Evolutionary conservation across 1,140 invertebrate genomes (phyloP).

Genomic region (Lucilia cuprina): DNA sequence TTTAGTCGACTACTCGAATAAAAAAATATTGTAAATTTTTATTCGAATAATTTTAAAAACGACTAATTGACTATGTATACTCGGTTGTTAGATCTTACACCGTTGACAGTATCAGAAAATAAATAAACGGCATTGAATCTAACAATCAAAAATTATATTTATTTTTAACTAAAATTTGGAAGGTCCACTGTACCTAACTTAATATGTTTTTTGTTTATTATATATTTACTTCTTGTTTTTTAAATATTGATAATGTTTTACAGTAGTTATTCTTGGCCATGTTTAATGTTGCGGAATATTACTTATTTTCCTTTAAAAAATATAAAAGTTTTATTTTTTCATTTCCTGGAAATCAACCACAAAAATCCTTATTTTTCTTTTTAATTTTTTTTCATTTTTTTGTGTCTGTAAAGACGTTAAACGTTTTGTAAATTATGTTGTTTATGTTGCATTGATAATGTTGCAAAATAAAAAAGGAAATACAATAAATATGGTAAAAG

Average conservation of each 20-base stretch:
- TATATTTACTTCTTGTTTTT: conserved; percentile 19
- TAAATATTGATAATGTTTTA: conserved; percentile 26
- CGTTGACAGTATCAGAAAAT: no score
- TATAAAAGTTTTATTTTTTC: no score
- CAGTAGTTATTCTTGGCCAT: conserved; percentile 2
- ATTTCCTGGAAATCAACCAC: no score
- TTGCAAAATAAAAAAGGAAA: conserved; percentile 10
- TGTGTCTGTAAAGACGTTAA: conserved; percentile 28
- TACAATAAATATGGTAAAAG: not conserved
- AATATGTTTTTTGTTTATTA: conserved; percentile 21
- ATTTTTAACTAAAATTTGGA: no score
- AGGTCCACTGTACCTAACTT: not conserved
- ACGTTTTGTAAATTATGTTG: conserved; percentile 34
- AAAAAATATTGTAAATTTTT: no score
- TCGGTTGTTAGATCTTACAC: no score
- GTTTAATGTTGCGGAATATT: conserved; percentile 32
- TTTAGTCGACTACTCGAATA: no score
- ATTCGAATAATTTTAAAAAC: no score
- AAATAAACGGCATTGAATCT: no score
- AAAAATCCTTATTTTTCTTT: not conserved
- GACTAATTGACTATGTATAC: no score
- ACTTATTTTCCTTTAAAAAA: not conserved
- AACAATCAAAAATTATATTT: no score
- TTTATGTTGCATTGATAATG: conserved; percentile 33
- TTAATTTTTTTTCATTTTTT: conserved; percentile 8